Base-by-base conservation (phyloP, 1,140 invertebrate genomes). In the Polypedilum pembai region DNA sequence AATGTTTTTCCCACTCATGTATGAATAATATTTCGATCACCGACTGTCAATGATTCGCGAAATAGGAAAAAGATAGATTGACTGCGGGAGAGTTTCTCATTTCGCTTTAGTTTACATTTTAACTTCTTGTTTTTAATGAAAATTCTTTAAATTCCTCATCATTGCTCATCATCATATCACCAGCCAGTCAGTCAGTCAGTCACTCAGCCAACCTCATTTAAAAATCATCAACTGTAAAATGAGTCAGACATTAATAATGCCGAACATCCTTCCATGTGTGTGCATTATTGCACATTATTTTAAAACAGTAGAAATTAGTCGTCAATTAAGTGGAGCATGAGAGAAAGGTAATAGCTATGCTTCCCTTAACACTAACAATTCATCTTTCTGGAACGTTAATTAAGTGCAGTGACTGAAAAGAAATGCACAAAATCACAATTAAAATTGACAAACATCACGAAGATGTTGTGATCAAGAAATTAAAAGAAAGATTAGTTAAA, bases 341-440 rank as follows among this genome's bases (percentile, higher is more conserved):
- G 24, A 33, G 24, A 33, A n/a, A 56, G 12, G 4, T 56, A 56
- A 56, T 56, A 56, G 24, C 24, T 15, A 56, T 56, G 45, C 24
- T 33, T 56, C 45, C 15, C 45, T n/a, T 56, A 15, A 33, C 8
- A 56, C 24, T 56, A 4, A n/a, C 4, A 56, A 56, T 56, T 12
- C 45, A 56, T 56, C 45, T 56, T 56, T 56, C 45, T 56, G 45
- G 45, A 56, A 56, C 45, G 45, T 56, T 56, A 56, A 56, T 56
- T 12, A 56, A 56, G n/a, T 56, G 12, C 45, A 56, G 45, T 56
- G 45, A 56, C 45, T 56, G 45, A 56, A 56, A 45, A 45, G n/a
- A 56, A n/a, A n/a, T 56, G 45, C 45, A 56, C 45, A 56, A 56
- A 56, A n/a, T 33, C 24, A 33, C 24, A 33, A 33, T 33, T 33